Percentiles rank a stretch among this genome's conserved stretches.
Evolutionary conservation across 2,888 invertebrate species (phyloP).

Genomic region (Drosophila picticornis): DNA sequence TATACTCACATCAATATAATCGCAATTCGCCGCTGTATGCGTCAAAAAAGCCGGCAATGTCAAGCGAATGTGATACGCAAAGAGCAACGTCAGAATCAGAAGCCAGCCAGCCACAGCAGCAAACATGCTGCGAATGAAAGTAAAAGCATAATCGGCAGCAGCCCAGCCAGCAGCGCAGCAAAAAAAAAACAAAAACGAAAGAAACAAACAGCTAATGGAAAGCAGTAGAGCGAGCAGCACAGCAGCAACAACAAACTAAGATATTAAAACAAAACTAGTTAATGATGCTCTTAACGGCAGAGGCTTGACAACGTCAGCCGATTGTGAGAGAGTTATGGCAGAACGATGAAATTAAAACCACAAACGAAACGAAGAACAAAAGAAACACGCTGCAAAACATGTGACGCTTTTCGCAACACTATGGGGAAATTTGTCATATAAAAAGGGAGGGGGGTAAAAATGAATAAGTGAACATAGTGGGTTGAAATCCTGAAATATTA

Average conservation of each 20-base stretch:
- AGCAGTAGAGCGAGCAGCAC: slow-evolving; percentile 32
- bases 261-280: slow-evolving; percentile 61
- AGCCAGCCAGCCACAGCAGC: slow-evolving; percentile 35
- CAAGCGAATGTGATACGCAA: slow-evolving; percentile 38
- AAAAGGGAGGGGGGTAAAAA: background rate
- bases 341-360: slow-evolving; percentile 14
- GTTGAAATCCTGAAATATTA: background rate
- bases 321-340: slow-evolving; percentile 9
- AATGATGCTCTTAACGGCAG: slow-evolving; percentile 45
- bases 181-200: slow-evolving; percentile 19
- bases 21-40: slow-evolving; percentile 50
- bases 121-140: slow-evolving; percentile 68
- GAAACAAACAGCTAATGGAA: slow-evolving; percentile 4
- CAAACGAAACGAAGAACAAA: slow-evolving; percentile 10
- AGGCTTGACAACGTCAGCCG: slow-evolving; percentile 20
- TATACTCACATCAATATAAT: slow-evolving; percentile 19
- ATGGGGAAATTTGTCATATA: background rate
- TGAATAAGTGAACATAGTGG: background rate
- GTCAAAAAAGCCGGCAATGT: slow-evolving; percentile 66
- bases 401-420: slow-evolving; percentile 22
- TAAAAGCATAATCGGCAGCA: slow-evolving; percentile 62
- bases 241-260: slow-evolving; percentile 30
- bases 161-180: slow-evolving; percentile 23
- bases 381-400: slow-evolving; percentile 22
- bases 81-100: slow-evolving; percentile 43